Evolutionary conservation across 2,113 vertebrate species (phyloP).

Genomic region (Ammospiza nelsoni): DNA sequence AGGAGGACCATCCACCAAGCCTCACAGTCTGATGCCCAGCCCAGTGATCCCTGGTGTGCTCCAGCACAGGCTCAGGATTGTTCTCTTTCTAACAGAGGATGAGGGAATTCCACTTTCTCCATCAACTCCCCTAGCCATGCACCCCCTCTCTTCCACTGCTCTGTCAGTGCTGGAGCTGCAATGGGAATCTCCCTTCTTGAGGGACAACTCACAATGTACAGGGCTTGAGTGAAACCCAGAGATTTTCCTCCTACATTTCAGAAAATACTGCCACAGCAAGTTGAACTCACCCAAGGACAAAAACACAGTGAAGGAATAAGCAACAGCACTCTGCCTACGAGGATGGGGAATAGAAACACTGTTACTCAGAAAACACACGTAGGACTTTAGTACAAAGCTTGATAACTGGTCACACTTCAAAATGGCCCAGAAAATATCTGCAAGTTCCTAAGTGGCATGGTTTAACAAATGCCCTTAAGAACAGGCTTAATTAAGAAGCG

Average conservation of each 20-base stretch:
- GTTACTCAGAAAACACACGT: neutral
- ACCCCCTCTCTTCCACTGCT: neutral
- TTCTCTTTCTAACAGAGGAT: neutral
- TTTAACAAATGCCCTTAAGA: neutral
- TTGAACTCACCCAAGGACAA: neutral
- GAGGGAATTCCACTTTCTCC: neutral
- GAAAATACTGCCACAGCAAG: neutral
- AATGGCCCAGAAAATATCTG: neutral
- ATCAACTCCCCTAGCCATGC: fast-evolving
- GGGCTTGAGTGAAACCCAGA: neutral
- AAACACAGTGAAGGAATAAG: neutral
- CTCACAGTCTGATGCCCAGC: neutral
- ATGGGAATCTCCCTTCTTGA: neutral
- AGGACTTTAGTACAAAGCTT: neutral
- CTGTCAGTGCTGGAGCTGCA: neutral
- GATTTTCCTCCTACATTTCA: neutral
- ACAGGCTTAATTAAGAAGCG: neutral
- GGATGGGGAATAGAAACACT: neutral
- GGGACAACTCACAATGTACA: neutral
- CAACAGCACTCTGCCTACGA: neutral
- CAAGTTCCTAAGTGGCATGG: neutral
- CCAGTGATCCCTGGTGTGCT: neutral
- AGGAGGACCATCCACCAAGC: neutral
- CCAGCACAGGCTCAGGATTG: neutral
- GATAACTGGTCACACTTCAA: neutral